Evolutionary conservation across 1,140 invertebrate species (phyloP).

Genomic region (Cyphomyrmex costatus): DNA sequence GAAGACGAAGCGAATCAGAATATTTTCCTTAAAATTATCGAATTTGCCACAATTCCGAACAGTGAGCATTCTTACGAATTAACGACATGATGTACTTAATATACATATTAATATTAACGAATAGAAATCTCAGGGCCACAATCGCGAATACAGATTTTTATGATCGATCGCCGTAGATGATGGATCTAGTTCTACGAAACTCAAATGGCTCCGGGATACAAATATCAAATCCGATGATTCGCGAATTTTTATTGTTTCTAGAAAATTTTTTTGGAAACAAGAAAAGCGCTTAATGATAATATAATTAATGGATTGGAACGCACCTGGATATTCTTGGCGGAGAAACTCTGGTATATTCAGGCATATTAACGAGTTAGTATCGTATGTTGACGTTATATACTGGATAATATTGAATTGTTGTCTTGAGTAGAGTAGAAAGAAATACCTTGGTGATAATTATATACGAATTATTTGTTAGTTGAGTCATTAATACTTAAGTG

Average conservation of each 20-base stretch:
- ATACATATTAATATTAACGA: not conserved
- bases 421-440: not conserved
- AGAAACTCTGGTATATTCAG: not conserved
- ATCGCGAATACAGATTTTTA: not conserved
- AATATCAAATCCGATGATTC: not conserved
- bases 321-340: not conserved
- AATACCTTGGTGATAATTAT: slow-evolving; percentile 3
- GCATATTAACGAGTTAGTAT: not conserved
- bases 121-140: not conserved
- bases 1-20: not conserved
- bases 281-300: not conserved
- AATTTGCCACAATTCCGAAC: not conserved
- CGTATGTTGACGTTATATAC: not conserved
- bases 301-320: slow-evolving; percentile 12
- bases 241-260: not conserved
- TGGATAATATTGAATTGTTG: not conserved
- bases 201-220: not conserved
- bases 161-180: not conserved
- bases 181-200: not conserved
- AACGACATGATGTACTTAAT: not conserved
- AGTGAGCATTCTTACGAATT: not conserved
- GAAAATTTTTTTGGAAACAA: not conserved
- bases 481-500: not conserved
- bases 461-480: not conserved
- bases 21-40: not conserved